These are phyloP conservation scores for Diabrotica balteata DNA, from an alignment of 2,888 invertebrate species.

Conservation along the genomic window DNA sequence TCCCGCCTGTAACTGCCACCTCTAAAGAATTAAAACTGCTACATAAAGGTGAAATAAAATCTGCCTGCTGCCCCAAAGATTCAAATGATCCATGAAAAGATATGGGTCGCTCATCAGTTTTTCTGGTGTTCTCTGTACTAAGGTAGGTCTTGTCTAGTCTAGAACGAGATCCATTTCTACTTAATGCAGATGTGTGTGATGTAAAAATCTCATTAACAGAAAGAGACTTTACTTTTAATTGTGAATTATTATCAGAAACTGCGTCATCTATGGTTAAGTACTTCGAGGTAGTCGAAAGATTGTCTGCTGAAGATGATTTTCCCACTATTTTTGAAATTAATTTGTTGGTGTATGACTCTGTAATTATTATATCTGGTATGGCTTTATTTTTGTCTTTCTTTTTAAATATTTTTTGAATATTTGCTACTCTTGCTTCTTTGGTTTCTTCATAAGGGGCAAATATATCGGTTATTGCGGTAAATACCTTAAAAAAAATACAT, in stretches of 20 bases:
- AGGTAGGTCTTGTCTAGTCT: constrained; percentile 43
- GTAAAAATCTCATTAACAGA: constrained; percentile 62
- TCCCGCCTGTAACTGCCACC: constrained; percentile 24
- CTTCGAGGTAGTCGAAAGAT: constrained; percentile 52
- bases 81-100: constrained; percentile 56
- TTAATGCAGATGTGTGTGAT: constrained; percentile 46
- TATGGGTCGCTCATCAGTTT: constrained; percentile 42
- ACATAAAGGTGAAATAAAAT: constrained; percentile 18
- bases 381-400: constrained; percentile 52
- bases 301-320: constrained; percentile 63
- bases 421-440: constrained; percentile 50
- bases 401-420: constrained; percentile 63
- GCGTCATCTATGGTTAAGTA: constrained; percentile 32
- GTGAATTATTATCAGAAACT: constrained; percentile 24
- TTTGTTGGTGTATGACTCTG: constrained; percentile 61
- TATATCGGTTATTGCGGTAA: constrained; percentile 62
- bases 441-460: constrained; percentile 61
- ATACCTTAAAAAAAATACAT: constrained; percentile 50
- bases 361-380: constrained; percentile 56
- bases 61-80: constrained; percentile 43
- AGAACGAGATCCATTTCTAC: constrained; percentile 48
- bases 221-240: constrained; percentile 58
- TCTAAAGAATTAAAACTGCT: constrained; percentile 24
- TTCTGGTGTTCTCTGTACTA: constrained; percentile 37
- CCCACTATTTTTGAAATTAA: constrained; percentile 62